Evolutionary conservation across 1,140 invertebrate genomes (phyloP).

Genomic region (Coptotermes formosanus): DNA sequence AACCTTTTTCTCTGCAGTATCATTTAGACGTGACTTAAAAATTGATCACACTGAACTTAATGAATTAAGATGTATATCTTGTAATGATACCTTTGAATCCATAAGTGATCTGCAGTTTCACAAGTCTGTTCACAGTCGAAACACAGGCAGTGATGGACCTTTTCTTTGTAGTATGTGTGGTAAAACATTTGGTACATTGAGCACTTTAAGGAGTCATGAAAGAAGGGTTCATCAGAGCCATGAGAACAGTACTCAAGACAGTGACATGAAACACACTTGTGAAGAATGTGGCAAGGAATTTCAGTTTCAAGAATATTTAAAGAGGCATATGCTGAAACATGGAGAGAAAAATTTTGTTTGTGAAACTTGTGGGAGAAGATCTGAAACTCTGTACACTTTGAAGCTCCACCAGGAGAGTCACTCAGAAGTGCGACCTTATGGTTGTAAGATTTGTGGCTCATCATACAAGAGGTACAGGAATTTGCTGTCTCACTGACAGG

Average conservation of each 20-base stretch:
- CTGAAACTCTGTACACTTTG: neutral
- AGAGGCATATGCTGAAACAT: slow-evolving; percentile 9
- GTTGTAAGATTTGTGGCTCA: slow-evolving; percentile 22
- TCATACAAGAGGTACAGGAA: slow-evolving; percentile 20
- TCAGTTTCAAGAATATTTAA: neutral
- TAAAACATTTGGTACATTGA: slow-evolving; percentile 5
- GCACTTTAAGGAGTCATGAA: slow-evolving; percentile 15
- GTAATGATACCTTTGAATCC: neutral
- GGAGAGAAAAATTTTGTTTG: neutral
- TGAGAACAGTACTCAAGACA: neutral
- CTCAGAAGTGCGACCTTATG: slow-evolving; percentile 30
- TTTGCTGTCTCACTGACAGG: neutral
- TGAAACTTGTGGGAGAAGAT: slow-evolving; percentile 22
- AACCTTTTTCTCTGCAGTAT: neutral
- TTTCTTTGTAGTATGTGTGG: neutral
- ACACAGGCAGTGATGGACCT: neutral
- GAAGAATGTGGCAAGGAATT: slow-evolving; percentile 13
- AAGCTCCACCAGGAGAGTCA: slow-evolving; percentile 50
- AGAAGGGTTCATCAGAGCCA: neutral
- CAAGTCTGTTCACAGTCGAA: neutral
- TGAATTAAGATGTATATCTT: slow-evolving; percentile 10
- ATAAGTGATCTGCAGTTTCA: slow-evolving; percentile 7
- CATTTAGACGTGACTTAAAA: neutral
- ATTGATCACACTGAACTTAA: neutral
- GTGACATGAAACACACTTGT: neutral